Conservation (phyloP, 2,888 invertebrate species). For the Conistra vaccinii region DNA sequence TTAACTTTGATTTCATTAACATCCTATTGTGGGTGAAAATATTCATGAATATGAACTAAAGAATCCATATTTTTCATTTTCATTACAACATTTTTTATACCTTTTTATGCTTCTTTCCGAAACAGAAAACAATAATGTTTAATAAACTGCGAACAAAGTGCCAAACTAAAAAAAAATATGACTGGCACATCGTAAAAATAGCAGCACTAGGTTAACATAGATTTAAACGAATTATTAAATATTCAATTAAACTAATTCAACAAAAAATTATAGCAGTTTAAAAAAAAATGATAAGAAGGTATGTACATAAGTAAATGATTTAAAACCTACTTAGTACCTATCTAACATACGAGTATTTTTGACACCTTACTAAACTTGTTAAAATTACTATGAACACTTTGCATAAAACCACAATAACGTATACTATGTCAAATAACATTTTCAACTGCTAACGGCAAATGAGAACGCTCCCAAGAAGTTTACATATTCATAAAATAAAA, state of each 20-base stretch:
- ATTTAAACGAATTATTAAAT: background rate
- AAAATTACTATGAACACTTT: background rate
- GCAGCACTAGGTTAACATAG: background rate
- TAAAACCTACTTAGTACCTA: background rate
- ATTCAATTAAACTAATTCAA: too few relatives aligned
- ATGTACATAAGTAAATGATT: background rate
- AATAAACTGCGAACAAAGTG: background rate
- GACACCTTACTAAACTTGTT: background rate
- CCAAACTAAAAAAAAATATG: background rate
- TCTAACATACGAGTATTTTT: too few relatives aligned
- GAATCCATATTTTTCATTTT: background rate
- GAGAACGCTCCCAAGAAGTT: slow-evolving; percentile 19
- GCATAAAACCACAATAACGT: background rate
- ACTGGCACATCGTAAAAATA: background rate
- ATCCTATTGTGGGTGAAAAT: background rate
- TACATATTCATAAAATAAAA: slow-evolving; percentile 52
- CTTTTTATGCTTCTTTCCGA: background rate
- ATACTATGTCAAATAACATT: background rate
- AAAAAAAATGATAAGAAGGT: background rate
- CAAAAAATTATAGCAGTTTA: background rate
- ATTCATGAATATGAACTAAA: too few relatives aligned
- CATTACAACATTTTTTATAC: background rate
- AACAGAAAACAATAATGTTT: background rate
- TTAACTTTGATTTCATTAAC: background rate
- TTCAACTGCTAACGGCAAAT: slow-evolving; percentile 12